Base-by-base conservation (phyloP, 2,797 vertebrate genomes). In the Caiman crocodilus region DNA sequence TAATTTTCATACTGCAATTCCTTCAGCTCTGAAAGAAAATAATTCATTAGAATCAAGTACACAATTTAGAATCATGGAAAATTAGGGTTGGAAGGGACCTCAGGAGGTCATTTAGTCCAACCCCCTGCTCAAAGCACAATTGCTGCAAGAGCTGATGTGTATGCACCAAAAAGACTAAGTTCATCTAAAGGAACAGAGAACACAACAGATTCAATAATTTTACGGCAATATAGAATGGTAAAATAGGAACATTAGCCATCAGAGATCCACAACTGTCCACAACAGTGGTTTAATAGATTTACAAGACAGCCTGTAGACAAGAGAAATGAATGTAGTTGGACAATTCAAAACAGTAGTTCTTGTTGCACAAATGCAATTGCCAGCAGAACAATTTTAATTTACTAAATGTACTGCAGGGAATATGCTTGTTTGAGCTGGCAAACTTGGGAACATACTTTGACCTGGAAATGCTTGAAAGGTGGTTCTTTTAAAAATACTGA, bases 251-350 rank as follows among this genome's bases (percentile, higher is more conserved):
- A 71, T 71, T 14, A 71, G 13, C 30, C 67, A 13, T 21, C 32
- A 42, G 69, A 25, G 12, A 13, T 15, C 35, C 23, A 71, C 32
- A 25, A 25, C 21, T 25, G 9, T 15, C 35, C 23, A 71, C 32
- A 25, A 25, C 21, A 8, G 9, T 42, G 14, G 9, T 42, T 71
- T 71, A 71, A 42, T 35, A 71, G 25, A 23, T 50, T 71, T 85
- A 6, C 4, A 89, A n/a, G 71, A 84, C 32, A 76, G 30, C 76
- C 3, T 35, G 42, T 20, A 87, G 92, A 25, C n/a, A 85, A 4
- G 3, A 65, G 63, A 85, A 28, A 25, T 5, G 5, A 0, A 18
- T 1, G 1, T 9, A 6, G 56, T 2, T 71, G 69, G 60, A 16
- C 2, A n/a, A 25, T n/a, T 82, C 69, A 5, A 59, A 82, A 79